phyloP scores from a whole-genome alignment of 2,888 invertebrate genomes.

The Pimpla rufipes region DNA sequence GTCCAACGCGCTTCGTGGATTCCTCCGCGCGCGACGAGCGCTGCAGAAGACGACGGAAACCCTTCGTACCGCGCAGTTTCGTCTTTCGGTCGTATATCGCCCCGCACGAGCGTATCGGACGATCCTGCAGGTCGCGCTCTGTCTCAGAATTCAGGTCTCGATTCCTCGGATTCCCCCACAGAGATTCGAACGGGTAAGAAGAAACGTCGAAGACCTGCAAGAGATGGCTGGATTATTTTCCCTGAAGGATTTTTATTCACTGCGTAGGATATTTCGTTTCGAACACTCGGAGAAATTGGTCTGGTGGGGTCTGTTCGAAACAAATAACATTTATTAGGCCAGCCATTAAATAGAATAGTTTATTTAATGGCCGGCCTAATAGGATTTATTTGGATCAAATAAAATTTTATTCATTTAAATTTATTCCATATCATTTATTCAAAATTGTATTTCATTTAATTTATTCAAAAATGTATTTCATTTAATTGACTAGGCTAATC shows the following conservation, averaged over 20 bases:
- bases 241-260: not conserved
- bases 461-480: no score
- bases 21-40: constrained; percentile 2
- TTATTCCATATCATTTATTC: no score
- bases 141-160: constrained; percentile 40
- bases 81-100: constrained; percentile 12
- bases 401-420: no score
- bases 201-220: constrained; percentile 29
- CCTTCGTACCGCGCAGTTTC: constrained; percentile 28
- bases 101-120: constrained; percentile 10
- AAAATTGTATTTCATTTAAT: no score
- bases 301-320: no score
- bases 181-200: constrained; percentile 38
- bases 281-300: no score
- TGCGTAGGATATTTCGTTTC: no score
- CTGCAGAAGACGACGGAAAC: constrained; percentile 41
- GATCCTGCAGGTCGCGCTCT: constrained; percentile 19
- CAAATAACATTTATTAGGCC: no score
- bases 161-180: constrained; percentile 41
- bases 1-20: constrained; percentile 20
- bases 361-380: no score
- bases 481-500: no score
- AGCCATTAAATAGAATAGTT: no score
- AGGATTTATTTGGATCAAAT: not conserved
- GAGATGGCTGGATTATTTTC: not conserved